phyloP scores from a whole-genome alignment of 2,797 vertebrate genomes.

The Sciaenops ocellatus region DNA sequence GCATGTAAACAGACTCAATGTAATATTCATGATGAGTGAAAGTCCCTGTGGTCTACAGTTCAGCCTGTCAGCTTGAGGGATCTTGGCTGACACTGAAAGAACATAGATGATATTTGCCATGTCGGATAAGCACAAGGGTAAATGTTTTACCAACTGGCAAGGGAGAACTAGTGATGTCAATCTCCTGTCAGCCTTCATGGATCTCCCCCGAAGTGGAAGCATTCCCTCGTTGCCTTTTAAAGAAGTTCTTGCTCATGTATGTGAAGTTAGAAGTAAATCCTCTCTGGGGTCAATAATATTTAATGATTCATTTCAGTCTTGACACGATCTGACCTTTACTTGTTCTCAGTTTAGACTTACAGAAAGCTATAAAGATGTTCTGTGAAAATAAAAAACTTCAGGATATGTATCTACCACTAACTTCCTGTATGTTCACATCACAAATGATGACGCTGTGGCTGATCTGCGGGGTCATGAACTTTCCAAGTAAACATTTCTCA shows the following conservation, averaged over 20 bases:
- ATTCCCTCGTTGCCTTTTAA: not conserved
- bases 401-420: slow-evolving; percentile 49
- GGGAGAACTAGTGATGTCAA: slow-evolving; percentile 63
- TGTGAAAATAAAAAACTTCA: slow-evolving; percentile 26
- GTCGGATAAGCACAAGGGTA: slow-evolving; percentile 77
- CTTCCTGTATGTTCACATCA: slow-evolving; percentile 60
- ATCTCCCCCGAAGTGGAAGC: not conserved
- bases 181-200: slow-evolving; percentile 38
- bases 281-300: not conserved
- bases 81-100: slow-evolving; percentile 78
- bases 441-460: slow-evolving; percentile 56
- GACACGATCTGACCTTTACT: slow-evolving; percentile 7
- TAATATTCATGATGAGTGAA: slow-evolving; percentile 77
- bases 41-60: slow-evolving; percentile 69
- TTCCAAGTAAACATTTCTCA: slow-evolving; percentile 79
- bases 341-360: not conserved
- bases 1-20: slow-evolving; percentile 71
- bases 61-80: slow-evolving; percentile 74
- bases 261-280: not conserved
- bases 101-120: slow-evolving; percentile 76
- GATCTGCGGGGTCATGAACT: slow-evolving; percentile 79
- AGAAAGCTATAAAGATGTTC: slow-evolving; percentile 10
- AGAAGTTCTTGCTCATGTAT: not conserved
- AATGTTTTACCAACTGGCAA: slow-evolving; percentile 80
- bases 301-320: slow-evolving; percentile 33